phyloP scores from a whole-genome alignment of 2,113 vertebrate genomes.

The Pelusios castaneus region DNA sequence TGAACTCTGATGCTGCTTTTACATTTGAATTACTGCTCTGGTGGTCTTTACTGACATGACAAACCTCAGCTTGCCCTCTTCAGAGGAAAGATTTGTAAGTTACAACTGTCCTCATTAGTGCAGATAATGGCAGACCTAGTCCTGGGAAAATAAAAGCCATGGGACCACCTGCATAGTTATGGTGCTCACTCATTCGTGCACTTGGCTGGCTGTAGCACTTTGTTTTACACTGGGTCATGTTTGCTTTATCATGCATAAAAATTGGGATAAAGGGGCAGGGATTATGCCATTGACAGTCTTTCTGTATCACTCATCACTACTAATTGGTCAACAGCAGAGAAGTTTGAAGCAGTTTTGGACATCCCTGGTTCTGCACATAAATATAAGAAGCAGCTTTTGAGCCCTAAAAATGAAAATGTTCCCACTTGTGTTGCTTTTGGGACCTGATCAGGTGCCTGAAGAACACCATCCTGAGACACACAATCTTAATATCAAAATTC shows the following conservation, averaged over 20 bases:
- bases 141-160: slow-evolving; percentile 56
- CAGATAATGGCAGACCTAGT: slow-evolving; percentile 51
- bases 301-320: slow-evolving; percentile 10
- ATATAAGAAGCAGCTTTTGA: slow-evolving; percentile 17
- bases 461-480: neutral
- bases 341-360: neutral
- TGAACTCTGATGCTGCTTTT: slow-evolving; percentile 55
- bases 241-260: slow-evolving; percentile 58
- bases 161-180: slow-evolving; percentile 68
- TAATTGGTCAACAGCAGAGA: slow-evolving; percentile 60
- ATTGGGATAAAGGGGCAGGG: slow-evolving; percentile 15
- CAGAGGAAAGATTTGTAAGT: slow-evolving; percentile 36
- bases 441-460: neutral
- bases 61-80: slow-evolving; percentile 44
- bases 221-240: slow-evolving; percentile 56
- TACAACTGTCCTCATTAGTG: slow-evolving; percentile 67
- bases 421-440: neutral
- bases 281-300: slow-evolving; percentile 30
- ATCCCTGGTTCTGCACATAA: neutral
- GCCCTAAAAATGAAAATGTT: neutral
- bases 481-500: neutral
- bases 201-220: slow-evolving; percentile 51
- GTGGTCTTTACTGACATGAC: slow-evolving; percentile 54
- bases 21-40: slow-evolving; percentile 51
- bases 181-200: slow-evolving; percentile 63